phyloP scores from a whole-genome alignment of 2,113 vertebrate genomes.

The Neomonachus schauinslandi region DNA sequence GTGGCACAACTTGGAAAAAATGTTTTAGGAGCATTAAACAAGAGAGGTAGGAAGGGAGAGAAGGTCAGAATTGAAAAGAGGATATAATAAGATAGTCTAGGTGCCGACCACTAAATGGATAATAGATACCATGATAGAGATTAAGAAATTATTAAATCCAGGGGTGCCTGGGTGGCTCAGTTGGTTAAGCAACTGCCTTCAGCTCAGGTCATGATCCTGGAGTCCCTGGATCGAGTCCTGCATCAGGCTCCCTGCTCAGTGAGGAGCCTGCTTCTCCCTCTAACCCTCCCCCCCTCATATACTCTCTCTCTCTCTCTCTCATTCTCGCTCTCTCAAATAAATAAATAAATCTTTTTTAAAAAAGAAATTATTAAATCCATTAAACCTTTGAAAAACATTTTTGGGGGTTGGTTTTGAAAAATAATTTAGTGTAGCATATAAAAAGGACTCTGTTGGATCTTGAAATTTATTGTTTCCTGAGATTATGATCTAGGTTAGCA shows the following conservation, averaged over 20 bases:
- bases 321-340: too few species aligned
- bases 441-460: slow-evolving; percentile 1
- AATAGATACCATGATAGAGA: background rate
- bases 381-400: slow-evolving; percentile 30
- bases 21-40: slow-evolving; percentile 20
- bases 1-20: background rate
- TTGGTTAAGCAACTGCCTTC: too few species aligned
- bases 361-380: background rate
- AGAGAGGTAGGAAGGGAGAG: background rate
- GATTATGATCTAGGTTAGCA: slow-evolving; percentile 66
- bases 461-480: slow-evolving; percentile 54
- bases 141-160: slow-evolving; percentile 5
- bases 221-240: too few species aligned
- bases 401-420: slow-evolving; percentile 39
- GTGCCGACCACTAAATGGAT: background rate
- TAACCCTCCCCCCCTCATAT: too few species aligned
- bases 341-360: too few species aligned
- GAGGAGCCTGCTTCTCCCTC: too few species aligned
- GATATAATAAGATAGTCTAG: background rate
- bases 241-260: too few species aligned
- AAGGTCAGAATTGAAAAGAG: background rate
- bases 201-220: too few species aligned
- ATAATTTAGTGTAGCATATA: background rate
- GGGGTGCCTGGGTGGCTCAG: too few species aligned
- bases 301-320: too few species aligned